Evolutionary conservation across 2,113 vertebrate genomes (phyloP), one percentile per base, ranked within the genome.

Genomic region (Myanophis thanlyinensis): DNA sequence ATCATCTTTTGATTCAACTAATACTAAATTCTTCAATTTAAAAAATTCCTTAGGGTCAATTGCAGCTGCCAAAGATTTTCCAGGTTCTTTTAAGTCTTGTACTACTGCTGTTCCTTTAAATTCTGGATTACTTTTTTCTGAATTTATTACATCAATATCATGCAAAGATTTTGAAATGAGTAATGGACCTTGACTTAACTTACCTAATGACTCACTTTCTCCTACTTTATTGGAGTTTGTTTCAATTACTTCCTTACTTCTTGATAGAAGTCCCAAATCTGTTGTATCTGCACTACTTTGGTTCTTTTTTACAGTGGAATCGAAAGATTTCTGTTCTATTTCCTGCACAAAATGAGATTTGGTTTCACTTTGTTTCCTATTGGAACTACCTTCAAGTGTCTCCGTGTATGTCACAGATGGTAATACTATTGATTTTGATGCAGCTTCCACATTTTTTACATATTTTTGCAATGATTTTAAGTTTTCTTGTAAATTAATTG

Each of bases 51-150:
- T 59, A 62, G 46, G 30, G 40, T 56, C 40, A 9, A 54, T 35
- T 8, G 49, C n/a, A 85, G 85, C 46, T 47, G 23, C 11, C 59
- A 27, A 11, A 80, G 52, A 54, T 46, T 18, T 40, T 80, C 18
- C 59, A 15, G 18, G 15, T 89, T 89, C 91, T 89, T 92, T 92
- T 89, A 89, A 84, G 44, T 48, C 12, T 92, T 89, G 87, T 44
- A 51, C 11, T 25, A 6, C 92, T 51, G 73, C n/a, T 86, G 51
- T n/a, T 11, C 6, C 44, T 35, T 35, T 80, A n/a, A 89, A 15
- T 89, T 92, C 80, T 51, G 44, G 40, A 92, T 23, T 35, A 40
- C 8, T 27, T 89, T 18, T 48, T 92, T 85, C 53, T 62, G 88
- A 62, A 51, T 23, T 89, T 88, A 54, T 20, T 54, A 44, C 22